Percentiles rank a stretch among this genome's conserved stretches.
Evolutionary conservation across 2,113 vertebrate species (phyloP).

Genomic region (Isichthys henryi): DNA sequence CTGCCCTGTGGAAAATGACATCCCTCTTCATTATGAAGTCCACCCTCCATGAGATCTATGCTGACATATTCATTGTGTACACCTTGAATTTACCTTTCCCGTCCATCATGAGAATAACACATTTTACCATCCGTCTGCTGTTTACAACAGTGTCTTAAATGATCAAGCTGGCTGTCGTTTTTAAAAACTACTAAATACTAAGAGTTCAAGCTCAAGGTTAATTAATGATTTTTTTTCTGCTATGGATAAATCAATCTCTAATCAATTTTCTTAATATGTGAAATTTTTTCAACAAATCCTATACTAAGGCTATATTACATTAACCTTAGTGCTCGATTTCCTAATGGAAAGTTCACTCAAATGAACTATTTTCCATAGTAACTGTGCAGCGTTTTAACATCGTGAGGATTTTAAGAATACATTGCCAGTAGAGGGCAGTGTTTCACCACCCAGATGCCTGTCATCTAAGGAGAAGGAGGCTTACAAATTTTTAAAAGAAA

Average conservation of each 20-base stretch:
- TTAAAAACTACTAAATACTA: neutral
- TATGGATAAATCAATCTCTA: neutral
- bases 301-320: neutral
- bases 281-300: neutral
- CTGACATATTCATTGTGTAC: neutral
- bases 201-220: neutral
- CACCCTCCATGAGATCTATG: neutral
- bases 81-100: neutral
- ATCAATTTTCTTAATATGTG: neutral
- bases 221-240: neutral
- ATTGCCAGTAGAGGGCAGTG: slow-evolving; percentile 14
- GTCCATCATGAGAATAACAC: neutral
- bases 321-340: neutral
- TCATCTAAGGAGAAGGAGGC: neutral
- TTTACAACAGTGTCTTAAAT: neutral
- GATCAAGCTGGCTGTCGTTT: neutral
- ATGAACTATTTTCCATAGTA: neutral
- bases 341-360: neutral
- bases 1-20: neutral
- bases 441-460: slow-evolving; percentile 2
- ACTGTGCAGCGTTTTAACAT: neutral
- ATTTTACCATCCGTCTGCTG: neutral
- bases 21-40: neutral
- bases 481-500: neutral
- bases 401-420: neutral